Percentiles rank a stretch among this genome's conserved stretches.
Evolutionary conservation across 2,888 invertebrate genomes (phyloP).

Genomic region (Scaptomyza reducta): DNA sequence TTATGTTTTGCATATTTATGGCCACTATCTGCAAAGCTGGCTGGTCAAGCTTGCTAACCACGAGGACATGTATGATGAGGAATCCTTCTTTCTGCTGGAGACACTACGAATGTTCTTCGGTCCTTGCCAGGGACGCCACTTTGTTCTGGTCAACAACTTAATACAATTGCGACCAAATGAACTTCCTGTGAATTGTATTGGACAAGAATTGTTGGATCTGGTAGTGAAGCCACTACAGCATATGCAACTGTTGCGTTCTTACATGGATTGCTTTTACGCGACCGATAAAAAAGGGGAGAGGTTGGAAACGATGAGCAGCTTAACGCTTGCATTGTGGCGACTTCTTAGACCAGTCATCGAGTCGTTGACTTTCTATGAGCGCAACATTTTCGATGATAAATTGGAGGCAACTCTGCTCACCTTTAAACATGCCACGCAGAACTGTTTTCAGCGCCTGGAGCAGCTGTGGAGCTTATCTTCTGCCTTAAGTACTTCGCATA

Average conservation of each 20-base stretch:
- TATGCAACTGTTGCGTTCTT: conserved; percentile 38
- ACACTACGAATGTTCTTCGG: conserved; percentile 37
- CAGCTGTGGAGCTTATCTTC: conserved; percentile 21
- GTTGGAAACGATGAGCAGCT: conserved; percentile 4
- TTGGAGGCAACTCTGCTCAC: not conserved
- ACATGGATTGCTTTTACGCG: conserved; percentile 16
- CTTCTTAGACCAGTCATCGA: conserved; percentile 50
- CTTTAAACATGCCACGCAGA: conserved; percentile 10
- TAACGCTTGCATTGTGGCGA: conserved; percentile 24
- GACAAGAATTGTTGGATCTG: not conserved
- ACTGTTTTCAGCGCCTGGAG: conserved; percentile 8
- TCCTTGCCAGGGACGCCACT: conserved; percentile 18
- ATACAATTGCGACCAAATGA: conserved; percentile 11
- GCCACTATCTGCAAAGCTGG: not conserved
- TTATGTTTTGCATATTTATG: not conserved
- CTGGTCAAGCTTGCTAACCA: not conserved
- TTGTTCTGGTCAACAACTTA: conserved; percentile 12
- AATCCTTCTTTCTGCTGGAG: conserved; percentile 33
- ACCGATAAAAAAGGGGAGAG: not conserved
- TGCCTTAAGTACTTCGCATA: not conserved
- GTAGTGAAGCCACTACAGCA: conserved; percentile 26
- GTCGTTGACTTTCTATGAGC: conserved; percentile 31
- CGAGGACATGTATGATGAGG: conserved; percentile 5
- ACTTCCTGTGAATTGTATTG: not conserved
- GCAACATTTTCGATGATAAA: conserved; percentile 1